A percentile compares a stretch with the other conserved stretches of the same genome.
Evolutionary conservation across 2,888 invertebrate genomes (phyloP).

Genomic region (Aradus depressus): DNA sequence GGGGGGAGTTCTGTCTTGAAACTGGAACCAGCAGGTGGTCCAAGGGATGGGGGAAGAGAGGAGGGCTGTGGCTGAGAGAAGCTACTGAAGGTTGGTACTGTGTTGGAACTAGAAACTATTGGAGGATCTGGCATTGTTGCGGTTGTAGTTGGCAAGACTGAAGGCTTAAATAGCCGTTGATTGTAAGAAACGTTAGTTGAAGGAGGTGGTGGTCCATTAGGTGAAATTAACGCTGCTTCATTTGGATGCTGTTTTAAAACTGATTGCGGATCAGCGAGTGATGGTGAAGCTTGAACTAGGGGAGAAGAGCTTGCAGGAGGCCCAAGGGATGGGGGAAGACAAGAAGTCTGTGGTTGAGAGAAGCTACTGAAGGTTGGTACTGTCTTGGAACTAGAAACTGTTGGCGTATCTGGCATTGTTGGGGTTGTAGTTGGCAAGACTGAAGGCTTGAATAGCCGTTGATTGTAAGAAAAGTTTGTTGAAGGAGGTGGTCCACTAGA

Average conservation of each 20-base stretch:
- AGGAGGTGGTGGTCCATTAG: not conserved
- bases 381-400: not conserved
- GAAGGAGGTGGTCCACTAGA: not conserved
- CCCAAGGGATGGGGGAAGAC: not conserved
- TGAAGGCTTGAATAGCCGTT: not conserved
- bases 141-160: not conserved
- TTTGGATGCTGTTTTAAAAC: not conserved
- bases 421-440: not conserved
- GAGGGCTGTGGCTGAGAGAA: not conserved
- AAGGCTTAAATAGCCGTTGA: not conserved
- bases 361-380: constrained; percentile 12
- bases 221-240: not conserved
- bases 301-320: not conserved
- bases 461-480: not conserved
- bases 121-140: not conserved
- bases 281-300: not conserved
- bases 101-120: not conserved
- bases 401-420: not conserved
- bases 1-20: not conserved
- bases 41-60: constrained; percentile 5
- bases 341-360: not conserved
- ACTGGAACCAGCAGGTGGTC: not conserved
- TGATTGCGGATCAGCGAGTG: not conserved
- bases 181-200: not conserved
- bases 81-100: constrained; percentile 10